Evolutionary conservation across 2,888 invertebrate genomes (phyloP).

Genomic region (Cosmia trapezina): DNA sequence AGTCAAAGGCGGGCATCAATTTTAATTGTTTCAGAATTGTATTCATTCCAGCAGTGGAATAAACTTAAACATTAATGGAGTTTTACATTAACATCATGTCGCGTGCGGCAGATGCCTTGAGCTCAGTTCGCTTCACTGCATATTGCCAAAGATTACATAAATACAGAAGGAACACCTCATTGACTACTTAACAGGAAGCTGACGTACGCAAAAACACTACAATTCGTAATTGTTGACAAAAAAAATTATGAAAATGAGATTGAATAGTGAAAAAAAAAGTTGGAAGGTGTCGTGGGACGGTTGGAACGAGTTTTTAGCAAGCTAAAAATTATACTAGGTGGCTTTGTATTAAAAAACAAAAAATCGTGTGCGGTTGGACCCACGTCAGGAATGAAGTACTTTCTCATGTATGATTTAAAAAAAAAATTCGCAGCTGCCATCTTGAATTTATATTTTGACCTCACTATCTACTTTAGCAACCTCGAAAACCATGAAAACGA

Average conservation of each 20-base stretch:
- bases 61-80: slow-evolving; percentile 60
- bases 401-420: too few relatives aligned
- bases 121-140: slow-evolving; percentile 69
- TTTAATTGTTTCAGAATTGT: slow-evolving; percentile 63
- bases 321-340: too few relatives aligned
- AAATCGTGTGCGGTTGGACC: too few relatives aligned
- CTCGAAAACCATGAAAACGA: too few relatives aligned
- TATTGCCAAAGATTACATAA: slow-evolving; percentile 41
- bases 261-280: too few relatives aligned
- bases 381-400: too few relatives aligned
- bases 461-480: too few relatives aligned
- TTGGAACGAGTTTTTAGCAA: too few relatives aligned
- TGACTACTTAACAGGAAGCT: neutral
- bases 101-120: slow-evolving; percentile 69
- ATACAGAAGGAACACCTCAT: slow-evolving; percentile 14
- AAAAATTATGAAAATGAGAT: neutral
- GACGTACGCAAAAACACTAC: neutral
- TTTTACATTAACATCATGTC: slow-evolving; percentile 64
- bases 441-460: too few relatives aligned
- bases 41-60: slow-evolving; percentile 51
- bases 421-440: too few relatives aligned
- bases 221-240: neutral
- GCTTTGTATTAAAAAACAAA: too few relatives aligned
- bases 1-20: slow-evolving; percentile 59
- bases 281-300: too few relatives aligned